Evolutionary conservation across 2,888 invertebrate species (phyloP), one percentile per base, ranked within the genome.

Genomic region (Atethmia centrago): DNA sequence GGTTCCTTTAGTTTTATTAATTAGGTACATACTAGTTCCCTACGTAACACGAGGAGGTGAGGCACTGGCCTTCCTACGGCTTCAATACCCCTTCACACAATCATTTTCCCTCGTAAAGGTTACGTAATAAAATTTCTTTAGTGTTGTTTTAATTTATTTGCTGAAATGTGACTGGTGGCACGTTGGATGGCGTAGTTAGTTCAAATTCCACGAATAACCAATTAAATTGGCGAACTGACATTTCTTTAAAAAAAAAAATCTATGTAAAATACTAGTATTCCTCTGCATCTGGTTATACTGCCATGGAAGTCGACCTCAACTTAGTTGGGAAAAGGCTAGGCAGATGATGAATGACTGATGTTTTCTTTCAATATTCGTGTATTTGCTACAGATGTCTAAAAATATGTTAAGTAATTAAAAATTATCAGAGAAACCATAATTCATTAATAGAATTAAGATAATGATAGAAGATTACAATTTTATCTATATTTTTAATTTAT

Each of bases 1-100:
- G 61, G 66, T 82, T 82, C 73, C 75, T 76, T 77, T 80, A 58
- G 73, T 63, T 45, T 62, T 58, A 67, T 82, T 85, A 85, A 84
- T 82, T 82, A 36, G 36, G 36, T 36, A 74, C 56, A 62, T 61
- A 55, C 69, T 83, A 73, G 59, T 55, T 45, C 31, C 65, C 58
- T 12, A 71, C 71, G 84, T 81, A 74, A 85, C 81, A 19, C 9
- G 80, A 76, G 71, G 12, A 58, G 55, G 53, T 51, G 56, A 51
- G 53, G 55, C 16, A 58, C 49, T n/a, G 45, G 55, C 8, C 40
- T 19, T 66, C 12, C 2, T 85, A 85, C 5, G 84, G 84, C 81
- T 85, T 85, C 84, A 31, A 61, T 49, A 73, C 68, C 80, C 70
- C 65, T 83, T 80, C 65, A 49, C n/a, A 36, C 25, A 74, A 53